phyloP scores from a whole-genome alignment of 2,113 vertebrate genomes.

The Meleagris gallopavo region DNA sequence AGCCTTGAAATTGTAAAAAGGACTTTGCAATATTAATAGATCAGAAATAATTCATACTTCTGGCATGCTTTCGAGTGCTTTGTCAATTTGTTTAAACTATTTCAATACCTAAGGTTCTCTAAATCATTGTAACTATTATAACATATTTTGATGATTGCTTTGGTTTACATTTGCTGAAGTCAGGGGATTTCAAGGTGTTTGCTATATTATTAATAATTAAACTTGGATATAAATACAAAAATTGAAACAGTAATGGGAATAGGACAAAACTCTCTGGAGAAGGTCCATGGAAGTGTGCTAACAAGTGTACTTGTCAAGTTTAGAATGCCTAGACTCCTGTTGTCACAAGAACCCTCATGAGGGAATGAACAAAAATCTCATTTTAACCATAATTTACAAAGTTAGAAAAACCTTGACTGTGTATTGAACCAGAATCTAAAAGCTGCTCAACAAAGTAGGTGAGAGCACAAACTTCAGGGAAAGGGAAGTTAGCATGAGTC shows the following conservation, averaged over 20 bases:
- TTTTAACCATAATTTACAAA: neutral
- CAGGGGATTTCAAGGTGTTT: neutral
- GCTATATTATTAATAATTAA: neutral
- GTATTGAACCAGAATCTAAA: neutral
- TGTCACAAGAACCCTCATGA: neutral
- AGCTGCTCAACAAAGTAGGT: neutral
- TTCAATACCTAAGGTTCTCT: neutral
- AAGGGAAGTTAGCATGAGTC: neutral
- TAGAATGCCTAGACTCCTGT: neutral
- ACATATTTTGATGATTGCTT: neutral
- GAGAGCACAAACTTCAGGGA: neutral
- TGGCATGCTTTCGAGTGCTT: neutral
- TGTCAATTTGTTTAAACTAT: conserved; percentile 39
- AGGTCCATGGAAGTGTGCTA: neutral
- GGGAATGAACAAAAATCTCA: neutral
- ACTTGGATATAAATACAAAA: neutral
- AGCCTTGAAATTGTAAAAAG: conserved; percentile 31
- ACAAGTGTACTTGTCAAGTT: neutral
- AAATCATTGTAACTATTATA: neutral
- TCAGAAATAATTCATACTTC: conserved; percentile 42
- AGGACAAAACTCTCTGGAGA: neutral
- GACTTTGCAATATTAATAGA: conserved; percentile 27
- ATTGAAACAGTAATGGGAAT: neutral
- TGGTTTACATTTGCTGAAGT: neutral
- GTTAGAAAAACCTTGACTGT: neutral